Evolutionary conservation across 64 coral and sea anemone species (phyloP).

Genomic region (Astreopora myriophthalma): DNA sequence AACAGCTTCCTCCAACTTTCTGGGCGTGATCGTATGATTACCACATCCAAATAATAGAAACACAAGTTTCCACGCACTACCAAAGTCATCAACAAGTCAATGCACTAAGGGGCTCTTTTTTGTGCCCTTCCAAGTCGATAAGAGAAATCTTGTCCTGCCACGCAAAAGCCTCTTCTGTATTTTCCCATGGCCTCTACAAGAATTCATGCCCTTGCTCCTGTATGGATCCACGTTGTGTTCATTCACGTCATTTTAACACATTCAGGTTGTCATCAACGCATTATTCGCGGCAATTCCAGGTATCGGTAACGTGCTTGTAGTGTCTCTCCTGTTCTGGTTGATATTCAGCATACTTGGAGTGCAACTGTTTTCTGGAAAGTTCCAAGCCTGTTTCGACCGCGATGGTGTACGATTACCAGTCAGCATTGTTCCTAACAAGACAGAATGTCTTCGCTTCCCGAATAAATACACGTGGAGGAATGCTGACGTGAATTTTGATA

Average conservation of each 20-base stretch:
- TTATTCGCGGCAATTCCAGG: constrained; percentile 83
- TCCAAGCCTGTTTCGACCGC: constrained; percentile 50
- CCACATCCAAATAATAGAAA: too few relatives aligned
- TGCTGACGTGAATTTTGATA: constrained; percentile 81
- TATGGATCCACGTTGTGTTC: too few relatives aligned
- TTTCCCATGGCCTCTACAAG: too few relatives aligned
- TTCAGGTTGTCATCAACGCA: constrained; percentile 87
- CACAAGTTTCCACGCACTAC: too few relatives aligned
- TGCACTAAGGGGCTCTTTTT: too few relatives aligned
- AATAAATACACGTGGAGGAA: constrained; percentile 67
- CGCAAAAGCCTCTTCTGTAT: too few relatives aligned
- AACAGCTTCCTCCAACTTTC: too few relatives aligned
- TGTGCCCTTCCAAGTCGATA: too few relatives aligned
- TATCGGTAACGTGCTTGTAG: constrained; percentile 80
- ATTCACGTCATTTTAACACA: constrained; percentile 4
- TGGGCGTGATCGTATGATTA: too few relatives aligned
- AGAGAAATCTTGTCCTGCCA: too few relatives aligned
- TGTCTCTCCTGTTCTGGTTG: constrained; percentile 86
- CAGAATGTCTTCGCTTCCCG: constrained; percentile 39
- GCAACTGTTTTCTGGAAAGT: constrained; percentile 86
- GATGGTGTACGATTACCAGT: constrained; percentile 50
- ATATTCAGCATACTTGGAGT: constrained; percentile 92
- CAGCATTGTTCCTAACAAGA: constrained; percentile 56
- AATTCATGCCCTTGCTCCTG: too few relatives aligned
- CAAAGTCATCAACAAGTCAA: too few relatives aligned